Percentiles rank a stretch among this genome's conserved stretches.
These are phyloP conservation scores for Agrypnia vestita DNA, from an alignment of 1,140 invertebrate genomes.

Conservation along the genomic window DNA sequence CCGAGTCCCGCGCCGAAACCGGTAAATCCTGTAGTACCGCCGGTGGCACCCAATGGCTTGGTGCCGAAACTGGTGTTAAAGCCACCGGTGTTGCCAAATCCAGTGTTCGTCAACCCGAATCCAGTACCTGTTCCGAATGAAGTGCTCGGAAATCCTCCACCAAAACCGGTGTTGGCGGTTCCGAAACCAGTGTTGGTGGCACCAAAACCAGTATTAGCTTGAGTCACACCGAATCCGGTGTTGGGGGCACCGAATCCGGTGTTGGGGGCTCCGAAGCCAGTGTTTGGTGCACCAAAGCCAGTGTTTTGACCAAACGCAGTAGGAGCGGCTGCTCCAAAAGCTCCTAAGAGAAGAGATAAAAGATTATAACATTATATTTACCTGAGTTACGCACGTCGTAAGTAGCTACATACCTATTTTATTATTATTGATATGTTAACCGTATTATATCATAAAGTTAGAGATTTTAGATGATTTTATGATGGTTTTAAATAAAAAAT, in stretches of 20 bases:
- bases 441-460: too few species aligned
- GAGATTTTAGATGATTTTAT: too few species aligned
- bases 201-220: conserved; percentile 38
- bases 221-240: conserved; percentile 57
- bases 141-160: conserved; percentile 39
- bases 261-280: conserved; percentile 65
- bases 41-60: conserved; percentile 66
- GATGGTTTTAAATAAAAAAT: too few species aligned
- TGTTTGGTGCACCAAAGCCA: conserved; percentile 65
- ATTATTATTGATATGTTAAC: too few species aligned
- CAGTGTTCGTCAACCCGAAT: conserved; percentile 55
- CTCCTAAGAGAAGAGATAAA: conserved; percentile 17
- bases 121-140: neutral
- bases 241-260: conserved; percentile 65
- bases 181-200: conserved; percentile 58
- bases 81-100: conserved; percentile 65
- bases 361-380: too few species aligned
- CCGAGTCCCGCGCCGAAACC: conserved; percentile 65
- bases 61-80: conserved; percentile 66
- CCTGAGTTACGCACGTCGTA: too few species aligned
- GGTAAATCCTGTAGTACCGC: conserved; percentile 63
- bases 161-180: conserved; percentile 48
- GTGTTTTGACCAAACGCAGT: conserved; percentile 63
- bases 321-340: conserved; percentile 68
- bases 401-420: too few species aligned